These are phyloP conservation scores for Molossus alvarezi DNA, from an alignment of 2,797 vertebrate species.

Conservation along the genomic window DNA sequence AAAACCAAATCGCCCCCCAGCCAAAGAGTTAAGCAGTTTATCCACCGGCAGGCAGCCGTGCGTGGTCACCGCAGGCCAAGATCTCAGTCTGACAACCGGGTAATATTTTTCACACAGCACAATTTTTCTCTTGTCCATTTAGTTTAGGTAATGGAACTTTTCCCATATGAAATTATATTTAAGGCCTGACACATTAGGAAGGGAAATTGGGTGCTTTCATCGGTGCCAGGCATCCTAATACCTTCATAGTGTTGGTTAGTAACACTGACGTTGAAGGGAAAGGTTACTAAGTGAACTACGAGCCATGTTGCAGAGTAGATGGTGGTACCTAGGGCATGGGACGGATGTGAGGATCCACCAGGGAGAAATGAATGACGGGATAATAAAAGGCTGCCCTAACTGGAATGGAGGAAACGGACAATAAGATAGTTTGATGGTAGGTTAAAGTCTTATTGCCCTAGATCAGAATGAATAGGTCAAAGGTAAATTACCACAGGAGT, in stretches of 20 bases:
- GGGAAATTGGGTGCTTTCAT: slow-evolving; percentile 41
- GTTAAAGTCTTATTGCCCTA: not conserved
- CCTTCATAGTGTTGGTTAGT: not conserved
- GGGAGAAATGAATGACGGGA: not conserved
- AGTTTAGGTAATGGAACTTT: slow-evolving; percentile 4
- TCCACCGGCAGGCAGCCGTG: not conserved
- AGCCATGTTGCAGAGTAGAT: not conserved
- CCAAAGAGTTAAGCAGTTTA: not conserved
- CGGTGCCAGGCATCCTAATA: not conserved
- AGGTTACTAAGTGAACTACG: not conserved
- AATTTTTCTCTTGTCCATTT: not conserved
- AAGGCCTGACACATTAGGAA: slow-evolving; percentile 53
- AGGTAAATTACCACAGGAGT: not conserved
- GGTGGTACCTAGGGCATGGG: no score
- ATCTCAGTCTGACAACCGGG: not conserved
- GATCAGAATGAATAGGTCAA: not conserved
- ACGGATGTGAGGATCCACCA: not conserved
- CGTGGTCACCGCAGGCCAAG: not conserved
- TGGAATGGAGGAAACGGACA: not conserved
- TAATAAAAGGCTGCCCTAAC: not conserved
- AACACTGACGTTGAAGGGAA: not conserved
- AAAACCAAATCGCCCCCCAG: not conserved
- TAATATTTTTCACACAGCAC: not conserved
- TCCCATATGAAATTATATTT: slow-evolving; percentile 4
- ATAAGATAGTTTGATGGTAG: not conserved